These are phyloP conservation scores for Gallinago undulata DNA, from an alignment of 2,113 vertebrate genomes.

Conservation along the genomic window DNA sequence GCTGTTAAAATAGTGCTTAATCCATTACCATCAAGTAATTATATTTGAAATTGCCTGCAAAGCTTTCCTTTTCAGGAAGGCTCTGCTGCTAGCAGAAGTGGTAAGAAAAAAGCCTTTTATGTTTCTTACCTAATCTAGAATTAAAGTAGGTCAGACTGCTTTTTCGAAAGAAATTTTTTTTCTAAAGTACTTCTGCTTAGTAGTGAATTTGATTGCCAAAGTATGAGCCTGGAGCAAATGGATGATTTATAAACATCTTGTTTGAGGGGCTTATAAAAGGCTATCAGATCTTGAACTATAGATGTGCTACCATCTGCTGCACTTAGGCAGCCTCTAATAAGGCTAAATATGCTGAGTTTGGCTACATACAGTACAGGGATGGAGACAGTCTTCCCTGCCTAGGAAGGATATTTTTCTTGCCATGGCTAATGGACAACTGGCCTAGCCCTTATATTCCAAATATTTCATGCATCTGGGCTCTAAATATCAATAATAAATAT, in stretches of 20 bases:
- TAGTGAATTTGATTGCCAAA: background rate
- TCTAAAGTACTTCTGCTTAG: background rate
- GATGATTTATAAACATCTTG: background rate
- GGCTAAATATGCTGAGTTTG: background rate
- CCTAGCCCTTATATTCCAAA: background rate
- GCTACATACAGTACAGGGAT: rapidly evolving
- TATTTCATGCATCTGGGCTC: background rate
- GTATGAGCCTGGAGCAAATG: background rate
- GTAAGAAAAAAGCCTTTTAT: background rate
- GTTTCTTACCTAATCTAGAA: background rate
- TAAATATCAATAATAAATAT: background rate
- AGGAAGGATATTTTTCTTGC: background rate
- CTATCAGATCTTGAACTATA: background rate
- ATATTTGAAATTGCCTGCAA: background rate
- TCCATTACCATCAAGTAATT: conserved; percentile 18
- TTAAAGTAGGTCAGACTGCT: conserved; percentile 33
- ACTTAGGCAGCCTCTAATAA: background rate
- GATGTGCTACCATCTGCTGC: conserved; percentile 11
- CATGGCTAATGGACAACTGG: background rate
- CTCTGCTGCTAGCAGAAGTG: background rate
- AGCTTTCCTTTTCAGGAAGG: background rate
- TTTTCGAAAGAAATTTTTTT: background rate
- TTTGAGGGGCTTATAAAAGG: background rate
- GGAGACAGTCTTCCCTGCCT: background rate
- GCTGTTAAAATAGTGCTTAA: background rate